Percentiles rank a stretch among this genome's conserved stretches.
Evolutionary conservation across 2,888 invertebrate species (phyloP).

Genomic region (Trilocha varians): DNA sequence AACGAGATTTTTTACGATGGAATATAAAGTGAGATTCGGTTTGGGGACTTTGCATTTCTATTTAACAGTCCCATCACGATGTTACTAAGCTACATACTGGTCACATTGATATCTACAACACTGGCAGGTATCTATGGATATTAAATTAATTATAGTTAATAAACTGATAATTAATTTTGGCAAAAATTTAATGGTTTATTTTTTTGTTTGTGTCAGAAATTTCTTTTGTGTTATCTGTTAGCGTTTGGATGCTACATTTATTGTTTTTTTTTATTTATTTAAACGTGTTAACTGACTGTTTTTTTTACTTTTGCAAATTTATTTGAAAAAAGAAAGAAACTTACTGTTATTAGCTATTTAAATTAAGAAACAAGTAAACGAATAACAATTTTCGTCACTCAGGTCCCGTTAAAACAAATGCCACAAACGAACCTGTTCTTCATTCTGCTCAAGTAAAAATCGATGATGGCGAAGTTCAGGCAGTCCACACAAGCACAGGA

Average conservation of each 20-base stretch:
- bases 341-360: too few species aligned
- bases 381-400: too few species aligned
- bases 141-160: conserved; percentile 1
- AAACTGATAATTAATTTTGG: background rate
- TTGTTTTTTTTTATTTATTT: too few species aligned
- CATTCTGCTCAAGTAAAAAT: conserved; percentile 8
- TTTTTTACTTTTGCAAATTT: too few species aligned
- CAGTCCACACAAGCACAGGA: conserved; percentile 11
- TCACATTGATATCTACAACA: conserved; percentile 16
- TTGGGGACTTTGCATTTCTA: conserved; percentile 36
- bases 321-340: too few species aligned
- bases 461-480: conserved; percentile 6
- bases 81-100: conserved; percentile 19
- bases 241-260: too few species aligned
- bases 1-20: conserved; percentile 39
- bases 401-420: conserved; percentile 3
- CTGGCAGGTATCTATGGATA: conserved; percentile 24
- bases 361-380: too few species aligned
- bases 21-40: conserved; percentile 43
- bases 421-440: background rate
- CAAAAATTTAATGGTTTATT: background rate
- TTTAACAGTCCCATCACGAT: conserved; percentile 35
- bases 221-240: too few species aligned
- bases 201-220: too few species aligned
- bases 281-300: too few species aligned